Evolutionary conservation across 2,888 invertebrate species (phyloP).

Genomic region (Lottia gigantea): DNA sequence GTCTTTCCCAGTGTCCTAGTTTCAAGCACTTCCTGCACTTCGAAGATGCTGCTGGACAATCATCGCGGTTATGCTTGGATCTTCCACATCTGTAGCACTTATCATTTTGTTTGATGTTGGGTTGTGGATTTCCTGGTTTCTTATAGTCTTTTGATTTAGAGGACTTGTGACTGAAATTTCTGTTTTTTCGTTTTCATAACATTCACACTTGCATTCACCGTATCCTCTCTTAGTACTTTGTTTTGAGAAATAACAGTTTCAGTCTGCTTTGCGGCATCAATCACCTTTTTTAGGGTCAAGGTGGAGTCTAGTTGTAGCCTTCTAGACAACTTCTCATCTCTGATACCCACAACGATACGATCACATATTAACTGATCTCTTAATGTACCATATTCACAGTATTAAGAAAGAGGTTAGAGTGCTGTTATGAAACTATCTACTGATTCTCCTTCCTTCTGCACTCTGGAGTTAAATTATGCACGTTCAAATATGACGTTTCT

Average conservation of each 20-base stretch:
- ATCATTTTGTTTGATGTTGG: too few relatives aligned
- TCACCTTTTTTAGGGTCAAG: neutral
- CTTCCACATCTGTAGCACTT: neutral
- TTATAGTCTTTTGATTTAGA: neutral
- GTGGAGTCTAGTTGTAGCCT: neutral
- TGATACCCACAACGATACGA: neutral
- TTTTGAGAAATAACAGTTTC: neutral
- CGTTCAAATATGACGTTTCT: neutral
- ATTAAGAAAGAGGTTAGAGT: neutral
- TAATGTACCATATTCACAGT: slow-evolving; percentile 2
- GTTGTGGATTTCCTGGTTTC: neutral
- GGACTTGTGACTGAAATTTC: neutral
- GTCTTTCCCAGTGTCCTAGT: neutral
- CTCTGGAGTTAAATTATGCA: neutral
- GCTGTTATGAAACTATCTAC: neutral
- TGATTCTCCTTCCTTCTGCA: neutral
- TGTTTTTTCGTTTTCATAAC: neutral
- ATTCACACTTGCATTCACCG: neutral
- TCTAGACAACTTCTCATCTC: neutral
- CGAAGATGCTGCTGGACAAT: neutral
- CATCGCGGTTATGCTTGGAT: neutral
- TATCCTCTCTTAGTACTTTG: neutral
- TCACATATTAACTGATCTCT: neutral
- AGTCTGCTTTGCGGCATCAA: neutral
- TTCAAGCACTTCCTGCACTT: neutral